These are phyloP conservation scores for Percopsis transmontana DNA, from an alignment of 2,113 vertebrate species.

Conservation along the genomic window DNA sequence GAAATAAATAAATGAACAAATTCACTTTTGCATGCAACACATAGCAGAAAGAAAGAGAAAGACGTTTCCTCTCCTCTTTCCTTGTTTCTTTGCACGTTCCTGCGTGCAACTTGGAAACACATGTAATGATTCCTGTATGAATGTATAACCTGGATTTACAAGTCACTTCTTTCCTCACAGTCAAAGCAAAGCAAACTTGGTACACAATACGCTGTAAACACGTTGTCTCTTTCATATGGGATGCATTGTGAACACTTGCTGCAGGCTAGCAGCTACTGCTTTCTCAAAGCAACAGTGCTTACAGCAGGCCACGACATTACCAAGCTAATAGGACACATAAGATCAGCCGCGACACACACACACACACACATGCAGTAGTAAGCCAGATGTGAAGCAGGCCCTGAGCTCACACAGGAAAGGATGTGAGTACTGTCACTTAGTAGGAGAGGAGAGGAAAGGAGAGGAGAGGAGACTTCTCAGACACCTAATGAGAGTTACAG, in stretches of 20 bases:
- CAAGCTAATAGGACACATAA: constrained; percentile 67
- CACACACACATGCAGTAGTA: constrained; percentile 12
- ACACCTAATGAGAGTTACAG: constrained; percentile 7
- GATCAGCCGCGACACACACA: constrained; percentile 28
- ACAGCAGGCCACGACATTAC: constrained; percentile 61
- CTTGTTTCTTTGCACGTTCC: no score
- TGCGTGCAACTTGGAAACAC: no score
- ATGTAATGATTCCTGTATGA: no score
- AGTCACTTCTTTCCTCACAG: no score
- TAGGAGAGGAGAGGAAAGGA: constrained; percentile 22
- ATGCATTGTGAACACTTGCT: constrained; percentile 49
- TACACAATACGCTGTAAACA: not conserved
- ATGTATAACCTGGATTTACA: no score
- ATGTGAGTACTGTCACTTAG: constrained; percentile 32
- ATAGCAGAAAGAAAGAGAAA: no score
- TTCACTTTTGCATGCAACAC: no score
- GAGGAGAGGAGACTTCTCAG: not conserved
- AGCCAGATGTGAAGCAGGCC: constrained; percentile 16
- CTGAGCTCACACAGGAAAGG: constrained; percentile 27
- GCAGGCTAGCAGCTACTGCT: constrained; percentile 29
- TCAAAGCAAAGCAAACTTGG: no score
- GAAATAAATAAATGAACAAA: no score
- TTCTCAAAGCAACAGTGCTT: constrained; percentile 55
- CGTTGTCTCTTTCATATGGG: constrained; percentile 55
- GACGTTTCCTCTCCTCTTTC: no score